phyloP scores from a whole-genome alignment of 30 jellyfish, hydroid and myxozoan species.

The Nemopilema nomurai region DNA sequence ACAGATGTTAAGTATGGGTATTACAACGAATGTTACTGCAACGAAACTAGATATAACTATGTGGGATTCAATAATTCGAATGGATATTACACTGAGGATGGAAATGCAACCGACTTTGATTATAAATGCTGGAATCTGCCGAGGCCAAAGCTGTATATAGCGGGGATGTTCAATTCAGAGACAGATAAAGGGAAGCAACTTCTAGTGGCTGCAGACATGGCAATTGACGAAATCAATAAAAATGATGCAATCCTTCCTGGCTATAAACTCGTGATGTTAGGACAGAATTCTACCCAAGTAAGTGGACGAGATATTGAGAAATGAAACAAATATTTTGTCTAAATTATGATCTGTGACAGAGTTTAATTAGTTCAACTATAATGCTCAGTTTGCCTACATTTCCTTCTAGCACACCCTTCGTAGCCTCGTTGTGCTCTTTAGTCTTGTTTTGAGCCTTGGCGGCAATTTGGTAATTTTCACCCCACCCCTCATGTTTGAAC shows the following conservation, averaged over 20 bases:
- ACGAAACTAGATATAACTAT: conserved; percentile 33
- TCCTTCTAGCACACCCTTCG: not conserved
- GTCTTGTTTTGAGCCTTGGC: not conserved
- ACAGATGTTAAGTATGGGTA: conserved; percentile 30
- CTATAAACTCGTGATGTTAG: conserved; percentile 42
- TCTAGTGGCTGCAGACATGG: conserved; percentile 69
- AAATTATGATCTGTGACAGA: no score
- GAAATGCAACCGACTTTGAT: conserved; percentile 17
- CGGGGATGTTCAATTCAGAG: conserved; percentile 50
- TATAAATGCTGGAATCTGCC: conserved; percentile 64
- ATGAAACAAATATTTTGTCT: no score
- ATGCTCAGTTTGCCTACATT: no score
- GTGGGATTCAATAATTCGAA: conserved; percentile 43
- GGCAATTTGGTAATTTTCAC: no score
- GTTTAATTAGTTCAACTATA: no score
- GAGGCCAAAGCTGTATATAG: conserved; percentile 63
- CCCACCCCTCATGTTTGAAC: no score
- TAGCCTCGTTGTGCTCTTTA: not conserved
- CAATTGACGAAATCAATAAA: conserved; percentile 64
- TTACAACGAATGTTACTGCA: conserved; percentile 60
- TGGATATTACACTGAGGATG: conserved; percentile 24
- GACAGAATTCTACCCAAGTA: conserved; percentile 52
- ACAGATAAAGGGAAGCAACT: conserved; percentile 15
- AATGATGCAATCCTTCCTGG: conserved; percentile 27
- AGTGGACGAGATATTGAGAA: no score